Conservation (phyloP, 2,888 invertebrate species). For the Scotopteryx bipunctaria region DNA sequence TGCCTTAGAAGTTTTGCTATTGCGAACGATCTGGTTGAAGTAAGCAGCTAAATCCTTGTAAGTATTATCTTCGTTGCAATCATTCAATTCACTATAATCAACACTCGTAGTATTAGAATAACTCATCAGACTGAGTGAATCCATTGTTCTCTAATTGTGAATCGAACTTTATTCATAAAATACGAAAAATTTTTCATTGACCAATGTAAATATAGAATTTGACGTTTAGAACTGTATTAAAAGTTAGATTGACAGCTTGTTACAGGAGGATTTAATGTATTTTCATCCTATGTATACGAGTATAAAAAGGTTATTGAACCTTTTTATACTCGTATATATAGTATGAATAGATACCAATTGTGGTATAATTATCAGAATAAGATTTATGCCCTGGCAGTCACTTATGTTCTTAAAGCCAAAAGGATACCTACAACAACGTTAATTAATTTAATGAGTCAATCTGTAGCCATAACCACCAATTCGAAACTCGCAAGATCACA, state of each 20-base stretch:
- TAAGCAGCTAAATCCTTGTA: conserved; percentile 5
- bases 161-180: conserved; percentile 4
- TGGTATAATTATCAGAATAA: no score
- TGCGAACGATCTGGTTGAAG: conserved; percentile 12
- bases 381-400: no score
- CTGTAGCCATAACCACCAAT: background rate
- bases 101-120: conserved; percentile 5
- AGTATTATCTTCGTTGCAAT: background rate
- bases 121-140: conserved; percentile 20
- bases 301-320: no score
- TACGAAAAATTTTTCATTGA: conserved; percentile 19
- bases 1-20: background rate
- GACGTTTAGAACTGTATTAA: conserved; percentile 21
- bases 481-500: conserved; percentile 17
- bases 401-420: no score
- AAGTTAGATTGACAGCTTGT: background rate
- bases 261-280: background rate
- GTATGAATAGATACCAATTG: no score
- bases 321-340: no score
- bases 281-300: no score
- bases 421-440: no score
- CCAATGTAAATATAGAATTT: conserved; percentile 26
- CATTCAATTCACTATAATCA: background rate
- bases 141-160: conserved; percentile 25
- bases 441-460: no score